These are phyloP conservation scores for Hirundo rustica DNA, from an alignment of 2,797 vertebrate species.

Conservation along the genomic window DNA sequence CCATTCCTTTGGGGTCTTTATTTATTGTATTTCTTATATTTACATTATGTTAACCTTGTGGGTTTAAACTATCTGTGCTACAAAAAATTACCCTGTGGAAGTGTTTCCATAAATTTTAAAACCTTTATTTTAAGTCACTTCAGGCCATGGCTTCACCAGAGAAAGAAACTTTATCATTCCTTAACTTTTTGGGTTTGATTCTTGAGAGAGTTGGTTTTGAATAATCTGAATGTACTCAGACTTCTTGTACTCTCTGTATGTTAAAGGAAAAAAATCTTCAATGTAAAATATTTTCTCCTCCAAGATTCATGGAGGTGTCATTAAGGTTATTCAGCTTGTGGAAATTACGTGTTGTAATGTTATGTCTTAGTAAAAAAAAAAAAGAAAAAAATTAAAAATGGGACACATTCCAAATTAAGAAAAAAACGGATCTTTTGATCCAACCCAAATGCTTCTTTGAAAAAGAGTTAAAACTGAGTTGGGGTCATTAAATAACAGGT, in stretches of 20 bases:
- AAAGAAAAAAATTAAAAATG: neutral
- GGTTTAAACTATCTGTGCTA: neutral
- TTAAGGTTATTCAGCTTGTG: conserved; percentile 53
- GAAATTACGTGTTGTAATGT: conserved; percentile 40
- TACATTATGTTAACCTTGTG: neutral
- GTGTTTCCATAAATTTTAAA: neutral
- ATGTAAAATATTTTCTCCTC: conserved; percentile 36
- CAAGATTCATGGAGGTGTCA: conserved; percentile 44
- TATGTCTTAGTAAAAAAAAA: neutral
- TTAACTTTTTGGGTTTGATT: neutral
- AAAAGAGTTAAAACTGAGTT: neutral
- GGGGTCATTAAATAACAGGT: neutral
- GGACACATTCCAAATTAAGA: neutral
- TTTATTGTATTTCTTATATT: neutral
- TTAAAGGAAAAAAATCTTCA: neutral
- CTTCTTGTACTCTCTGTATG: neutral
- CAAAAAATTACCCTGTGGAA: neutral
- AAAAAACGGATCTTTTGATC: neutral
- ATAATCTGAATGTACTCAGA: neutral
- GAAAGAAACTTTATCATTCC: neutral
- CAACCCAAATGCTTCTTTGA: neutral
- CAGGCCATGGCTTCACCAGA: neutral
- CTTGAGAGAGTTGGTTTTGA: neutral
- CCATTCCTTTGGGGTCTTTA: neutral
- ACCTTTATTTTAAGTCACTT: neutral